Evolutionary conservation across 2,113 vertebrate genomes (phyloP).

Genomic region (Apistogramma diplotaenia): DNA sequence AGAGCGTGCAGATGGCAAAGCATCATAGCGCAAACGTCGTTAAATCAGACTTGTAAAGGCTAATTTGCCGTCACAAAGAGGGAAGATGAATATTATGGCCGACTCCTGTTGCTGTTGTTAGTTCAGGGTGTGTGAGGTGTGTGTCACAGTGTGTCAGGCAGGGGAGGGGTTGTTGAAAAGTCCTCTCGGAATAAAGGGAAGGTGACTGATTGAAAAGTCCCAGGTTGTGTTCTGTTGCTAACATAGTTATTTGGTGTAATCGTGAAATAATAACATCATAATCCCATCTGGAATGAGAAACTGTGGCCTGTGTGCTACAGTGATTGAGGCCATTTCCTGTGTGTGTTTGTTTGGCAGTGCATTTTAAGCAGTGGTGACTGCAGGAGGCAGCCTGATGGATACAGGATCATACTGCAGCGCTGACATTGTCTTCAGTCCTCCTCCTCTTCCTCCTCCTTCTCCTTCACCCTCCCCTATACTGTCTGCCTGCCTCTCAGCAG

Average conservation of each 20-base stretch:
- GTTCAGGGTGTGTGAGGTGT: conserved; percentile 42
- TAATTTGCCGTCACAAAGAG: conserved; percentile 34
- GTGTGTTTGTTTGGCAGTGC: conserved; percentile 53
- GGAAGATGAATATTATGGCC: conserved; percentile 36
- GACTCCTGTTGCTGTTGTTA: conserved; percentile 44
- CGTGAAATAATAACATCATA: conserved; percentile 75
- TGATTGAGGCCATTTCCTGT: conserved; percentile 75
- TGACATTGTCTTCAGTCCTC: conserved; percentile 74
- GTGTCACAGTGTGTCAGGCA: conserved; percentile 13
- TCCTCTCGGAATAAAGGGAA: conserved; percentile 51
- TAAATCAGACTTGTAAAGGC: conserved; percentile 24
- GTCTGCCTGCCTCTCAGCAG: conserved; percentile 71
- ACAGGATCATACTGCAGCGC: conserved; percentile 72
- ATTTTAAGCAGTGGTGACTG: conserved; percentile 69
- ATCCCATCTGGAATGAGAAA: conserved; percentile 74
- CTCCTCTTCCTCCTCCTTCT: conserved; percentile 45
- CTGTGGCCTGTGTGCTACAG: conserved; percentile 63
- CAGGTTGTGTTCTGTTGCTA: conserved; percentile 71
- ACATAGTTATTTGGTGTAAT: conserved; percentile 71
- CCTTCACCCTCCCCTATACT: conserved; percentile 52
- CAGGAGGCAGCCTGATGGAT: conserved; percentile 73
- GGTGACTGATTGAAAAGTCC: conserved; percentile 73
- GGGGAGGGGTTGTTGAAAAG: conserved; percentile 58
- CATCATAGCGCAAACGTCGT: conserved; percentile 15
- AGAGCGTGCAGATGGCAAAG: conserved; percentile 1